A percentile compares a stretch with the other conserved stretches of the same genome.
phyloP scores from a whole-genome alignment of 2,888 invertebrate species.

The Petrophora chlorosata region DNA sequence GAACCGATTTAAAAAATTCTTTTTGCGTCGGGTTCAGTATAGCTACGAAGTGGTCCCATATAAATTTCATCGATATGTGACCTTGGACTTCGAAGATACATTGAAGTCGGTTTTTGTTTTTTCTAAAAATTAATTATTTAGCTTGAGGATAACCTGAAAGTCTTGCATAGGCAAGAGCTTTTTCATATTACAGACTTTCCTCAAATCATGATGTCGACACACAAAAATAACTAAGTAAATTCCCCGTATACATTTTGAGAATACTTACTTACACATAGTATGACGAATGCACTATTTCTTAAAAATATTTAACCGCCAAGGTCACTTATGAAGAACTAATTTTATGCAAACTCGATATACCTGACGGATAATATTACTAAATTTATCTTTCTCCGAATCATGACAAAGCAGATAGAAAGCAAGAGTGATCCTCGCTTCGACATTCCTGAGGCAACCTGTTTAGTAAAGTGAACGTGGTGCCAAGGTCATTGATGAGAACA shows the following conservation, averaged over 20 bases:
- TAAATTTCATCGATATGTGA: no score
- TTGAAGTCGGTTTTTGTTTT: no score
- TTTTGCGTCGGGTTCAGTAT: no score
- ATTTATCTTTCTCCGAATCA: constrained; percentile 13
- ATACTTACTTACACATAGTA: constrained; percentile 18
- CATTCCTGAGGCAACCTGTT: constrained; percentile 68
- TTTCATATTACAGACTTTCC: no score
- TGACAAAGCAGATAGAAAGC: constrained; percentile 49
- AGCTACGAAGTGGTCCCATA: no score
- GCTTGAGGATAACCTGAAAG: no score
- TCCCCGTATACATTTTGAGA: not conserved
- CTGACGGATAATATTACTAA: constrained; percentile 5
- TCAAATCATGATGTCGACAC: not conserved
- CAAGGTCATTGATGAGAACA: constrained; percentile 71
- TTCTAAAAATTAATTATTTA: no score
- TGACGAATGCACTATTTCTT: constrained; percentile 16
- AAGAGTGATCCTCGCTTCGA: constrained; percentile 50
- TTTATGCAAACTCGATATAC: not conserved
- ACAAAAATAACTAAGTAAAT: not conserved
- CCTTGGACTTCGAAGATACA: no score
- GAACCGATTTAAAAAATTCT: no score
- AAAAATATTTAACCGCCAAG: constrained; percentile 14
- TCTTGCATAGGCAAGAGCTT: no score
- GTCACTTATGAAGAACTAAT: constrained; percentile 14
- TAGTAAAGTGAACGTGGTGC: constrained; percentile 57